These are phyloP conservation scores for Epinotia ramella DNA, from an alignment of 2,888 invertebrate species.

Conservation along the genomic window DNA sequence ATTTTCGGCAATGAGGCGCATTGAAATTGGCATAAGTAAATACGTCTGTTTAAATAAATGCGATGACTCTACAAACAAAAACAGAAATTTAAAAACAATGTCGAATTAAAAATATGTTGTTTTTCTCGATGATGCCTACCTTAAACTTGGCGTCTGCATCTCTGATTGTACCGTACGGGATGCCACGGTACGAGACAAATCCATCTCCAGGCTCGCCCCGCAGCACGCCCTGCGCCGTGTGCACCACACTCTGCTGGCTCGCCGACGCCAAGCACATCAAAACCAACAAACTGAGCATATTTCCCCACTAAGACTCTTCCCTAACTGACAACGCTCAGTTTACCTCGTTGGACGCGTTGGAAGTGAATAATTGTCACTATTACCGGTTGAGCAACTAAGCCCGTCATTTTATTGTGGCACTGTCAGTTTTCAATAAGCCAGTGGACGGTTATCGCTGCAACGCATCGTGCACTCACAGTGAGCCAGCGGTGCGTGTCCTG, in stretches of 20 bases:
- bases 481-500: conserved; percentile 40
- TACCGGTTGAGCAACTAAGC: conserved; percentile 25
- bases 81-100: neutral
- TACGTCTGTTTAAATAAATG: too few relatives aligned
- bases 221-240: conserved; percentile 68
- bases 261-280: conserved; percentile 17
- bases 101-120: neutral
- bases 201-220: conserved; percentile 64
- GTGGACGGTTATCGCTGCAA: conserved; percentile 33
- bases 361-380: conserved; percentile 20
- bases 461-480: conserved; percentile 14
- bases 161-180: conserved; percentile 69
- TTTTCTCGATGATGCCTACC: conserved; percentile 49
- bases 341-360: neutral
- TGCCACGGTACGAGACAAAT: conserved; percentile 68
- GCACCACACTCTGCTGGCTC: conserved; percentile 58
- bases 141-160: conserved; percentile 62
- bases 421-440: conserved; percentile 45
- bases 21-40: too few relatives aligned
- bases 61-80: neutral
- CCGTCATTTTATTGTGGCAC: neutral
- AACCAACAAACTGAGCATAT: conserved; percentile 19
- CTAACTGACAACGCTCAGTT: neutral
- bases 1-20: too few relatives aligned
- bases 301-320: neutral